Evolutionary conservation across 1,140 invertebrate species (phyloP).

Genomic region (Globodera rostochiensis): DNA sequence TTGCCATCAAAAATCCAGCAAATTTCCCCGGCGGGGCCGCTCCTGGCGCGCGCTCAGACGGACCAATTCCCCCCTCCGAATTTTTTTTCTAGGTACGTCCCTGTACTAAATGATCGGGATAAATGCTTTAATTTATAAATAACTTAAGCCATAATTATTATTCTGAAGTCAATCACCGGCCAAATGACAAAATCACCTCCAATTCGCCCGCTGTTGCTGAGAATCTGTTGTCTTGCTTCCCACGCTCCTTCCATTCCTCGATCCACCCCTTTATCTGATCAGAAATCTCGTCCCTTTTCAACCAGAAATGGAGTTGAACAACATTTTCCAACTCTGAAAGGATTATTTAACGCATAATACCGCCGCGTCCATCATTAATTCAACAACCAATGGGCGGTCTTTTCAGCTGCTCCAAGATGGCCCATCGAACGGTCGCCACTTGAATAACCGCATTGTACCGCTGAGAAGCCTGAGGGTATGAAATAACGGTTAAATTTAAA

Average conservation of each 20-base stretch:
- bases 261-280: conserved; percentile 86
- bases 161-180: not conserved
- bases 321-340: conserved; percentile 81
- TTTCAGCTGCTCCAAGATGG: conserved; percentile 87
- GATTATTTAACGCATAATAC: not conserved
- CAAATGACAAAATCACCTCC: not conserved
- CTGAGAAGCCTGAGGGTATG: conserved; percentile 66
- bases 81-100: too few species aligned
- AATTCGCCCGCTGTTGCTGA: not conserved
- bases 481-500: not conserved
- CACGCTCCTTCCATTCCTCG: conserved; percentile 69
- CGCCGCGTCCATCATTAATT: not conserved
- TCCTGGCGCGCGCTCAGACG: too few species aligned
- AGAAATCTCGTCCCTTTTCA: conserved; percentile 86
- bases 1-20: too few species aligned
- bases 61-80: too few species aligned
- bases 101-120: too few species aligned
- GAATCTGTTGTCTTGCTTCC: not conserved
- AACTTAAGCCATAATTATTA: not conserved
- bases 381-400: conserved; percentile 78
- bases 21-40: too few species aligned
- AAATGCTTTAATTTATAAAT: not conserved
- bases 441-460: conserved; percentile 94
- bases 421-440: conserved; percentile 89
- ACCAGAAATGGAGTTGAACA: conserved; percentile 88